Conservation (phyloP, 2,888 invertebrate genomes). For the Scotopteryx bipunctaria region DNA sequence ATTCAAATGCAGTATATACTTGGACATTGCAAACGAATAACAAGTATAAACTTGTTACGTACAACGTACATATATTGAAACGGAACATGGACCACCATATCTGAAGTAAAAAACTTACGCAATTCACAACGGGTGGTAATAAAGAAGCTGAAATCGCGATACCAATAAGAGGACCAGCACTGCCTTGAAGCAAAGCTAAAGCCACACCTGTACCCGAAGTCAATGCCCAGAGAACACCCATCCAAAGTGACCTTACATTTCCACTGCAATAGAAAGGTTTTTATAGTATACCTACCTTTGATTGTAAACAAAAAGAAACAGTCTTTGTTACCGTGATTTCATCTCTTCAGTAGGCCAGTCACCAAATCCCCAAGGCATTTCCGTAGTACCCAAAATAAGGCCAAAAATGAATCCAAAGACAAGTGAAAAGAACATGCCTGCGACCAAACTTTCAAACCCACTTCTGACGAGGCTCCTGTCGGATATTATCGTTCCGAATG, state of each 20-base stretch:
- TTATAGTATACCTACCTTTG: neutral
- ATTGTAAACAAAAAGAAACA: neutral
- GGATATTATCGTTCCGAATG: conserved; percentile 91
- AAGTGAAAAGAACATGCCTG: conserved; percentile 89
- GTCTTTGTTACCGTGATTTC: conserved; percentile 85
- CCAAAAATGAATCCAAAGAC: conserved; percentile 92
- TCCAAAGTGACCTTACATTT: conserved; percentile 88
- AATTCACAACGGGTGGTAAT: conserved; percentile 93
- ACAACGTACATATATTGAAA: too few relatives aligned
- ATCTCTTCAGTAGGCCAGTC: conserved; percentile 92
- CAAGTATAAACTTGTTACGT: too few relatives aligned
- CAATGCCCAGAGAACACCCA: conserved; percentile 89
- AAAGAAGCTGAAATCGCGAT: conserved; percentile 95
- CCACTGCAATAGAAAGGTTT: conserved; percentile 77
- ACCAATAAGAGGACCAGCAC: conserved; percentile 92
- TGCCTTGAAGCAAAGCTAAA: conserved; percentile 92
- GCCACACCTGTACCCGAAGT: conserved; percentile 92
- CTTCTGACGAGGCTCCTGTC: conserved; percentile 87
- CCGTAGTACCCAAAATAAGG: conserved; percentile 87
- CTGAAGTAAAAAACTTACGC: conserved; percentile 86
- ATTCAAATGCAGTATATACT: conserved; percentile 2
- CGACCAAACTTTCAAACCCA: conserved; percentile 87
- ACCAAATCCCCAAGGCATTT: conserved; percentile 89
- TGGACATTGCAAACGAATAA: conserved; percentile 5
- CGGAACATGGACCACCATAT: neutral